Evolutionary conservation across 1,140 invertebrate genomes (phyloP), one percentile per base, ranked within the genome.

Genomic region (Lanistes nyassanus): DNA sequence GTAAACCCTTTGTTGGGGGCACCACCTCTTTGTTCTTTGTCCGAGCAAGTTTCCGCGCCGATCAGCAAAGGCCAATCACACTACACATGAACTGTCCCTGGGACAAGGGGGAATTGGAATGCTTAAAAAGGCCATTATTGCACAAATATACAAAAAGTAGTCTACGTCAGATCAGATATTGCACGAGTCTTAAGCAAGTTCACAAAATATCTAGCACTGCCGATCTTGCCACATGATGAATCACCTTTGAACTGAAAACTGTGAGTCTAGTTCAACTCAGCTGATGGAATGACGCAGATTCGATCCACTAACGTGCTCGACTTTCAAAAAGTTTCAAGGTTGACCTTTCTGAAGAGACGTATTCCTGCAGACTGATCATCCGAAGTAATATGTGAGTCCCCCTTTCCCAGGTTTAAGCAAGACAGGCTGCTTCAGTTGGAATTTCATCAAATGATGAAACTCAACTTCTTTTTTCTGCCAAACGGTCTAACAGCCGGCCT

Each of bases 341-440:
- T 47, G 42, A 47, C 9, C 2, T 47, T 47, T 47, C 9, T 16
- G 42, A 47, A 13, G 5, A 16, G 9, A 47, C 19, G 19, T 47
- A 16, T 13, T 47, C 42, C 2, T 47, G 42, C 19, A 47, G 42
- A 47, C 42, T 47, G 42, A 47, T 47, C 42, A 47, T 47, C n/a
- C n/a, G n/a, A n/a, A n/a, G 5, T 47, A 47, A 47, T 13, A 9
- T 47, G 42, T 0, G 9, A 9, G 55, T 72, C 70, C 56, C 36
- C 70, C 70, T 72, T 72, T 72, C 55, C 70, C 70, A 72, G 70
- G 70, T 72, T 72, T 47, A 34, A 42, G 70, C 60, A 72, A 72
- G 56, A n/a, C 70, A 72, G 70, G 70, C 26, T 72, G 70, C 70
- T 72, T 56, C 58, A 72, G 56, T 31, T 7, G 56, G n/a, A 60